These are phyloP conservation scores for Laticauda laticaudata DNA, from an alignment of 2,113 vertebrate species.

Conservation along the genomic window DNA sequence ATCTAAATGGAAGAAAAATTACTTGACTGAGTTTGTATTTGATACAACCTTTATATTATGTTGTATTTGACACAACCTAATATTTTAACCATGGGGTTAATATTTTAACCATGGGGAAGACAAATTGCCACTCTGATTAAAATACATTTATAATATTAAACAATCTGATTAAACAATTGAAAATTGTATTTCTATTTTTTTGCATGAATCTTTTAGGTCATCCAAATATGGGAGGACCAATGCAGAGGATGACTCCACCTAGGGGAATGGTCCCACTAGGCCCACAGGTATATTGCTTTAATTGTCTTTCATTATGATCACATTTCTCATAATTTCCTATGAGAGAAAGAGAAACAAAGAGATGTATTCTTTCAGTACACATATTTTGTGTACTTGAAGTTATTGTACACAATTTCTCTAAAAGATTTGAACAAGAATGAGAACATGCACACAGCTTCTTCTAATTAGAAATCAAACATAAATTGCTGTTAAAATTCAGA, in stretches of 20 bases:
- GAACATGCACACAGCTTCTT: not conserved
- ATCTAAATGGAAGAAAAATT: not conserved
- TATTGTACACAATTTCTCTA: not conserved
- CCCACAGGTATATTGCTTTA: conserved; percentile 82
- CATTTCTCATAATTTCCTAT: not conserved
- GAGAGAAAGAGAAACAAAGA: not conserved
- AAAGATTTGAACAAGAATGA: not conserved
- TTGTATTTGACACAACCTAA: not conserved
- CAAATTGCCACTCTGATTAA: not conserved
- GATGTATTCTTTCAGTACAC: not conserved
- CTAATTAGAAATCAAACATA: not conserved
- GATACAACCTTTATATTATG: not conserved
- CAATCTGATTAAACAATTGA: not conserved
- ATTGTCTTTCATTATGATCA: not conserved
- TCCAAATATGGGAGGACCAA: conserved; percentile 95
- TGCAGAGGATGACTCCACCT: conserved; percentile 98
- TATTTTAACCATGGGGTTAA: not conserved
- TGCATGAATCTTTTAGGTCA: conserved; percentile 75
- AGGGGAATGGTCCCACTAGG: conserved; percentile 96
- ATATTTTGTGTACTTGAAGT: not conserved
- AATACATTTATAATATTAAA: not conserved
- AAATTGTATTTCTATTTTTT: not conserved
- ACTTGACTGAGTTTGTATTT: not conserved
- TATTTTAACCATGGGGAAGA: not conserved
- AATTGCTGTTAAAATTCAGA: not conserved